Percentiles rank a stretch among this genome's conserved stretches.
These are phyloP conservation scores for Syncerus caffer DNA, from an alignment of 2,797 vertebrate species.

Conservation along the genomic window DNA sequence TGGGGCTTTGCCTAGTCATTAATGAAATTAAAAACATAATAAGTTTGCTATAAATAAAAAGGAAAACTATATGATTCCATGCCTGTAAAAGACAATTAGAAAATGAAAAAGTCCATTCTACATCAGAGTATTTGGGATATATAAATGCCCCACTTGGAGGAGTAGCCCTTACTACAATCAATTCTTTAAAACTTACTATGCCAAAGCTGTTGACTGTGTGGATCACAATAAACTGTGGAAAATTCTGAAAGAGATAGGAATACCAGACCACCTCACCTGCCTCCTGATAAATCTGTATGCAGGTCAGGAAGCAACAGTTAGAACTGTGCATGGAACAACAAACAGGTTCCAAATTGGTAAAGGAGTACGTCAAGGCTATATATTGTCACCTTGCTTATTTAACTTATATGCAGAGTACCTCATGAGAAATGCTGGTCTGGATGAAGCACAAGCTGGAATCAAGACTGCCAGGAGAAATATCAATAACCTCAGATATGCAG, in stretches of 20 bases:
- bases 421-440: not conserved
- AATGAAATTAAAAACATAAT: not conserved
- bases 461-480: not conserved
- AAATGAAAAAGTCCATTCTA: not conserved
- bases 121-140: not conserved
- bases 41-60: not conserved
- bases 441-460: not conserved
- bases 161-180: not conserved
- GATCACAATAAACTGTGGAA: not conserved
- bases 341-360: not conserved
- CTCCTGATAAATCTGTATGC: not conserved
- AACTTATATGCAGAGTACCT: not conserved
- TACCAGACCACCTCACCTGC: not conserved
- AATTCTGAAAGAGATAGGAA: not conserved
- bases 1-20: not conserved
- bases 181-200: slow-evolving; percentile 17
- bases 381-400: not conserved
- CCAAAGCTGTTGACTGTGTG: not conserved
- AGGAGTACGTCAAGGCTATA: not conserved
- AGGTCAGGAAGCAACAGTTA: not conserved
- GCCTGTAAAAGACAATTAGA: not conserved
- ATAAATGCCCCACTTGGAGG: not conserved
- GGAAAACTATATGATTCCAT: not conserved
- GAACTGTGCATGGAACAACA: not conserved
- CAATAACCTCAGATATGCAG: not conserved